These are phyloP conservation scores for Andrena camellia DNA, from an alignment of 2,888 invertebrate species.

Conservation along the genomic window DNA sequence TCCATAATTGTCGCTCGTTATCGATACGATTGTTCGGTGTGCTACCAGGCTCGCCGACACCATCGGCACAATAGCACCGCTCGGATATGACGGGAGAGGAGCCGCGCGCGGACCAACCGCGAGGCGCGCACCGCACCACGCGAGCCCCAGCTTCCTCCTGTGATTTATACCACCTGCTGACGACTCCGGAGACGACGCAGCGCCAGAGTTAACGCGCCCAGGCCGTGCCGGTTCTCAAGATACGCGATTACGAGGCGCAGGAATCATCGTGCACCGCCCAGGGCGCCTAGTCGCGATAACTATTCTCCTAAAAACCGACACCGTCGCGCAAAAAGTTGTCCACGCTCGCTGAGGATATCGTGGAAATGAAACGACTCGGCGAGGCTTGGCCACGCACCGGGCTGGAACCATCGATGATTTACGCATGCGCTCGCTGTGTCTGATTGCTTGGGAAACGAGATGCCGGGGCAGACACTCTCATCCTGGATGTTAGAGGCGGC, in stretches of 20 bases:
- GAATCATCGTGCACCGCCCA: constrained; percentile 25
- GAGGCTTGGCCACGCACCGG: neutral
- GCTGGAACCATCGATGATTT: neutral
- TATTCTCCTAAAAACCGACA: neutral
- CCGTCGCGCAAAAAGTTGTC: neutral
- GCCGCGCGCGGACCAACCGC: constrained; percentile 23
- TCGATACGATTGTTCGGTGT: constrained; percentile 77
- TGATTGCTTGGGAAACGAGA: constrained; percentile 8
- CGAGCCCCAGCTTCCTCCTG: constrained; percentile 32
- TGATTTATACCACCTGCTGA: constrained; percentile 75
- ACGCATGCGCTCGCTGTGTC: neutral
- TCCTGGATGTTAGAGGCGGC: constrained; percentile 9
- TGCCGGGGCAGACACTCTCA: neutral
- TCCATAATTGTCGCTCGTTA: constrained; percentile 81
- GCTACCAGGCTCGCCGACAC: constrained; percentile 54
- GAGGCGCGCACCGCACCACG: constrained; percentile 18
- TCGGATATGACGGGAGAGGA: constrained; percentile 71
- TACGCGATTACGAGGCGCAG: constrained; percentile 22
- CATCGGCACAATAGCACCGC: constrained; percentile 68
- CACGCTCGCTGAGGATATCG: neutral
- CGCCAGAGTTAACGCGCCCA: neutral
- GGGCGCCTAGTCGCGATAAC: neutral
- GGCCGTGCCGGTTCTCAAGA: constrained; percentile 6
- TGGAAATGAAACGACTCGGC: neutral
- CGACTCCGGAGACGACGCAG: constrained; percentile 26